Evolutionary conservation across 2,888 invertebrate species (phyloP).

Genomic region (Heptascelio sp.): DNA sequence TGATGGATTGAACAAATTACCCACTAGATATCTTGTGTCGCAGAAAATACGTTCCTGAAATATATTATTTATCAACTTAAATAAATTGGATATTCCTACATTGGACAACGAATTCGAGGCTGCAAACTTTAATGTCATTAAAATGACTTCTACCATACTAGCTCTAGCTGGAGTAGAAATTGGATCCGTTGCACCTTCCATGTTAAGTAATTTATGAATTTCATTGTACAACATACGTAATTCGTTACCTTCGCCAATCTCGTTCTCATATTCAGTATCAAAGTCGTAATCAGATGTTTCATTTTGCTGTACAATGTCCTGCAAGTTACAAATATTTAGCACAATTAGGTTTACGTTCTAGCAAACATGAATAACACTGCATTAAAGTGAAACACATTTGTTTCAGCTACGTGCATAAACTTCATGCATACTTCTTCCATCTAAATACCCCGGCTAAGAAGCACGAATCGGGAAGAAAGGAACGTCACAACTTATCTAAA

Average conservation of each 20-base stretch:
- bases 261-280: background rate
- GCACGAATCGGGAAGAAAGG: too few species aligned
- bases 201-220: background rate
- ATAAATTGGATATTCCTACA: background rate
- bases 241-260: background rate
- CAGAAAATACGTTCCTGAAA: background rate
- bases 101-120: background rate
- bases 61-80: background rate
- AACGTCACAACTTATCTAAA: too few species aligned
- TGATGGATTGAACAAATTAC: background rate
- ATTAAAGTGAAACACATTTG: too few species aligned
- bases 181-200: background rate
- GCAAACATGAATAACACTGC: too few species aligned
- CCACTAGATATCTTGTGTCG: background rate
- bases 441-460: too few species aligned
- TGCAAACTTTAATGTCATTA: background rate
- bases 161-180: background rate
- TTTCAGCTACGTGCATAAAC: too few species aligned
- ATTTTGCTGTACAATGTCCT: background rate
- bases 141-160: background rate
- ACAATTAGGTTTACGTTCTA: too few species aligned
- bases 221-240: background rate
- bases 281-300: background rate
- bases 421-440: too few species aligned
- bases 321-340: background rate